Evolutionary conservation across 2,113 vertebrate species (phyloP).

Genomic region (Phrynocephalus versicolor): DNA sequence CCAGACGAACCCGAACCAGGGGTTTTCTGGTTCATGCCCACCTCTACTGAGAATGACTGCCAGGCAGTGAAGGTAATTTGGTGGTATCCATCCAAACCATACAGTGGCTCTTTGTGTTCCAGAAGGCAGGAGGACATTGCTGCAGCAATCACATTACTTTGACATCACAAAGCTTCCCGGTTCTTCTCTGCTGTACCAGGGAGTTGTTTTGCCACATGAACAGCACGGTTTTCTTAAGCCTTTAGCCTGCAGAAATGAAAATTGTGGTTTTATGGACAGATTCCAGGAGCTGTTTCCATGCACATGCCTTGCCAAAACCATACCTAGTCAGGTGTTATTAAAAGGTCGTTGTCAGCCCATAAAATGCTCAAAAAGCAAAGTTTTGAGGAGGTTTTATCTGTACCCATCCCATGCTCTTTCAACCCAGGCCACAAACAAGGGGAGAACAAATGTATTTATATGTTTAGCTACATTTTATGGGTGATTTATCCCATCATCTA

Average conservation of each 20-base stretch:
- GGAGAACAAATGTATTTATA: constrained; percentile 58
- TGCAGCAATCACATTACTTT: background rate
- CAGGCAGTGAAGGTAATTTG: background rate
- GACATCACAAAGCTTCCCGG: constrained; percentile 24
- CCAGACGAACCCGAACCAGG: too few relatives aligned
- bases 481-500: constrained; percentile 50
- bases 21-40: too few relatives aligned
- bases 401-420: constrained; percentile 53
- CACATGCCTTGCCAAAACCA: constrained; percentile 62
- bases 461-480: constrained; percentile 69
- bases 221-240: constrained; percentile 23
- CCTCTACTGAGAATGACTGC: background rate
- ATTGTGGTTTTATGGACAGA: constrained; percentile 56
- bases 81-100: background rate
- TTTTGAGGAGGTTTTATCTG: constrained; percentile 67
- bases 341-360: constrained; percentile 72
- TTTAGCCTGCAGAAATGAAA: constrained; percentile 65
- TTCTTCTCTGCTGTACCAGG: constrained; percentile 48
- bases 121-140: background rate
- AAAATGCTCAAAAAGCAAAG: constrained; percentile 68
- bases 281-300: constrained; percentile 68
- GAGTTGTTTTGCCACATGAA: constrained; percentile 47
- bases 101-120: background rate
- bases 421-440: constrained; percentile 55
- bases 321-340: constrained; percentile 70